These are phyloP conservation scores for Mythimna ferrago DNA, from an alignment of 2,888 invertebrate species.

Conservation along the genomic window DNA sequence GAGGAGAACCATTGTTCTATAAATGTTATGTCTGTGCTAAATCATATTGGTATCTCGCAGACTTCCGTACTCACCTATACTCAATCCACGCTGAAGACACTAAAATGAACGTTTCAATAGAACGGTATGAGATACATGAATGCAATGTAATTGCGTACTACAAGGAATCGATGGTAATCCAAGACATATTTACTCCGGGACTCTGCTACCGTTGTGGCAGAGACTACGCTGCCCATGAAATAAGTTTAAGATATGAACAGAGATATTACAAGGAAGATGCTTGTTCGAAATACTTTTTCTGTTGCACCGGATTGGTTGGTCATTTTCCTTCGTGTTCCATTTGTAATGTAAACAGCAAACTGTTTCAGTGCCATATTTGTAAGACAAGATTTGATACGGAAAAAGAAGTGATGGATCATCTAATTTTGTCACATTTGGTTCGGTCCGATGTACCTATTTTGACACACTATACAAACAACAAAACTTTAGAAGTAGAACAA, in stretches of 20 bases:
- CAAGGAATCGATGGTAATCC: rapidly evolving
- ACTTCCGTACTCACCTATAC: constrained; percentile 71
- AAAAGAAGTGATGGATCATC: constrained; percentile 51
- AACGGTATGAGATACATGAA: constrained; percentile 61
- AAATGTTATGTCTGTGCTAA: constrained; percentile 76
- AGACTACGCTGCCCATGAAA: constrained; percentile 34
- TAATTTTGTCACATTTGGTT: constrained; percentile 63
- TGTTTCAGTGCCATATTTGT: constrained; percentile 29
- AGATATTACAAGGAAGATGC: neutral
- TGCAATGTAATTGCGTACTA: constrained; percentile 64
- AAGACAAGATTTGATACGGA: neutral
- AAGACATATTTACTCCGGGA: constrained; percentile 51
- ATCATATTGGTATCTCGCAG: constrained; percentile 75
- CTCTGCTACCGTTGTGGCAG: constrained; percentile 73
- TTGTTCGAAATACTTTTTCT: constrained; percentile 36
- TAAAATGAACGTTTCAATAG: neutral
- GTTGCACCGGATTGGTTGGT: constrained; percentile 52
- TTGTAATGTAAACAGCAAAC: neutral
- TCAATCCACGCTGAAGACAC: constrained; percentile 30
- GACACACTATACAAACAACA: constrained; percentile 34
- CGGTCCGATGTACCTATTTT: constrained; percentile 70
- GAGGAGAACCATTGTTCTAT: constrained; percentile 71
- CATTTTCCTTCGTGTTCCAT: neutral
- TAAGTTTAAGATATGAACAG: rapidly evolving
- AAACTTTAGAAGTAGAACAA: constrained; percentile 9